phyloP scores from a whole-genome alignment of 2,113 vertebrate species.

The Psettodes erumei region DNA sequence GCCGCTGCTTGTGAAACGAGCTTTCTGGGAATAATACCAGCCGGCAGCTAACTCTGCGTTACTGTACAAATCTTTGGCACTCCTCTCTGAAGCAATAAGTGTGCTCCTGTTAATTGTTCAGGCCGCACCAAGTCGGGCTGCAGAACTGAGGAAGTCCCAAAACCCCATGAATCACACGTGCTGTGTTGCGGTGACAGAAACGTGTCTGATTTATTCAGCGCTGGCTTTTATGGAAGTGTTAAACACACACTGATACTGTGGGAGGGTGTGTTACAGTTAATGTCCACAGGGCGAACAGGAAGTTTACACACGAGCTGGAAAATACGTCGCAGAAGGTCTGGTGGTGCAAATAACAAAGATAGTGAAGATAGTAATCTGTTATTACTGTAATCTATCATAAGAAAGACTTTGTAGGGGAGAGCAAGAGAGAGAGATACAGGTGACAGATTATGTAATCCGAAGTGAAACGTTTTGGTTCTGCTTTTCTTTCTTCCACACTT shows the following conservation, averaged over 20 bases:
- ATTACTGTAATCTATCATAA: background rate
- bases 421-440: background rate
- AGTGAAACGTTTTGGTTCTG: too few relatives aligned
- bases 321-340: conserved; percentile 23
- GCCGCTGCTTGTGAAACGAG: conserved; percentile 9
- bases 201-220: background rate
- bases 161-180: conserved; percentile 19
- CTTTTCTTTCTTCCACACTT: too few relatives aligned
- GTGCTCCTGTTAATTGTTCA: background rate
- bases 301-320: conserved; percentile 28
- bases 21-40: background rate
- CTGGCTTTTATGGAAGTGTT: background rate
- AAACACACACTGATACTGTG: background rate
- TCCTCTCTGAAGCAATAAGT: conserved; percentile 67
- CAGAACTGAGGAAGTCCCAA: conserved; percentile 59
- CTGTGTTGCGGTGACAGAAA: background rate
- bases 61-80: conserved; percentile 25
- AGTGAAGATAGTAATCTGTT: background rate
- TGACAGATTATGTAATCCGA: too few relatives aligned
- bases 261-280: background rate
- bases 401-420: background rate
- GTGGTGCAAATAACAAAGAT: background rate
- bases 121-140: conserved; percentile 1
- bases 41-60: too few relatives aligned
- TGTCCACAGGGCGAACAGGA: conserved; percentile 50